phyloP scores from a whole-genome alignment of 2,888 invertebrate species.

The Standfussiana lucernea region DNA sequence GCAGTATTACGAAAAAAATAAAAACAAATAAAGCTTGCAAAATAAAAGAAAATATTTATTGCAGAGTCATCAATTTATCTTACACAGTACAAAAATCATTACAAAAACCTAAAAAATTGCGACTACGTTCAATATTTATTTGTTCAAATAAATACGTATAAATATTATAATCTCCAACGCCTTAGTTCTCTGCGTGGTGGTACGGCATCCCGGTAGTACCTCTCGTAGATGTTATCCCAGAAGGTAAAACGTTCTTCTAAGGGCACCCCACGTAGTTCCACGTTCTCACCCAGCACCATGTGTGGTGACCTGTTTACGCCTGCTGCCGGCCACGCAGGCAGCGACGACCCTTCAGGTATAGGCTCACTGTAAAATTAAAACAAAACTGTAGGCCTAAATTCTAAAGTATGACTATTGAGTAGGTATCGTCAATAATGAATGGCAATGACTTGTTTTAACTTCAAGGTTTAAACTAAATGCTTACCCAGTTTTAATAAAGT shows the following conservation, averaged over 20 bases:
- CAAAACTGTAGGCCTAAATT: background rate
- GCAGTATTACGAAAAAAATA: too few relatives aligned
- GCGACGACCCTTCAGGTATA: background rate
- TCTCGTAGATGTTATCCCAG: conserved; percentile 69
- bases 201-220: conserved; percentile 57
- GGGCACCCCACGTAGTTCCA: conserved; percentile 62
- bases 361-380: background rate
- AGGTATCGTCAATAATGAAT: background rate
- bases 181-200: conserved; percentile 36
- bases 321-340: conserved; percentile 7
- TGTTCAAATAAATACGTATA: background rate
- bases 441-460: background rate
- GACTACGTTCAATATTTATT: background rate
- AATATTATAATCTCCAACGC: background rate
- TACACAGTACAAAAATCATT: too few relatives aligned
- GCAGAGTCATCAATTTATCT: background rate
- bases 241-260: conserved; percentile 65
- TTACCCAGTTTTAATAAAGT: conserved; percentile 62
- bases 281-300: conserved; percentile 64
- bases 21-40: background rate
- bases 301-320: conserved; percentile 31
- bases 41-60: too few relatives aligned
- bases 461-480: background rate
- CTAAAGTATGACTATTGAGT: background rate
- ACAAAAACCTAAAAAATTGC: too few relatives aligned